Percentiles rank a stretch among this genome's conserved stretches.
Conservation (phyloP, 1,140 invertebrate genomes). For the Drosophila santomea region DNA sequence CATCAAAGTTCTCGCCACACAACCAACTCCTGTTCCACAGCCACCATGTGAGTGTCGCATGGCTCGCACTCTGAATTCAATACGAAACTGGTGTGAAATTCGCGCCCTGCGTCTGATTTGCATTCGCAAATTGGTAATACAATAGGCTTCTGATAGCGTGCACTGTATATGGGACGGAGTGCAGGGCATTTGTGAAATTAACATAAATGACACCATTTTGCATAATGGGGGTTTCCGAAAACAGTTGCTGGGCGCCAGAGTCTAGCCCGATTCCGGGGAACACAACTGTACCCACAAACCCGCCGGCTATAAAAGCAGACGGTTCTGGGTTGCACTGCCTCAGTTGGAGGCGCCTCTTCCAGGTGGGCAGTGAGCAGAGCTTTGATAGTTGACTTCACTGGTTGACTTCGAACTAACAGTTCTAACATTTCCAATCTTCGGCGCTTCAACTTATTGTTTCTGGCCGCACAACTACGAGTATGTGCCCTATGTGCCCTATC, state of each 20-base stretch:
- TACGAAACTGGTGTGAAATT: conserved; percentile 9
- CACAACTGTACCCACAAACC: conserved; percentile 23
- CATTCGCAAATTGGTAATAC: conserved; percentile 70
- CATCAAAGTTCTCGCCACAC: conserved; percentile 46
- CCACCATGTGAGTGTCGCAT: conserved; percentile 14
- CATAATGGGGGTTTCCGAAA: conserved; percentile 30
- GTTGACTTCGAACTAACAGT: no score
- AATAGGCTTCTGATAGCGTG: conserved; percentile 32
- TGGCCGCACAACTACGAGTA: neutral
- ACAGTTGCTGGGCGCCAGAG: conserved; percentile 8
- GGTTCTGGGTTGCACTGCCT: neutral
- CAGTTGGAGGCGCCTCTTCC: conserved; percentile 3
- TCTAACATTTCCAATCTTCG: neutral
- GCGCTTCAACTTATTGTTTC: neutral
- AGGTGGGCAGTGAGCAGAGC: no score
- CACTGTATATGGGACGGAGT: conserved; percentile 1
- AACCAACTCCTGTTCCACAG: neutral
- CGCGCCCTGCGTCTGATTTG: conserved; percentile 37
- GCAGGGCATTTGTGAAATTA: conserved; percentile 32
- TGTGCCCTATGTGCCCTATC: conserved; percentile 25
- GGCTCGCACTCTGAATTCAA: conserved; percentile 20
- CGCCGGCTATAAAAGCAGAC: conserved; percentile 31
- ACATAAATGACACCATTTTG: conserved; percentile 51
- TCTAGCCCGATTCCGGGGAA: conserved; percentile 3
- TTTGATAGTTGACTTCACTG: neutral